phyloP scores from a whole-genome alignment of 2,888 invertebrate species.

The Spicauda simplicius region DNA sequence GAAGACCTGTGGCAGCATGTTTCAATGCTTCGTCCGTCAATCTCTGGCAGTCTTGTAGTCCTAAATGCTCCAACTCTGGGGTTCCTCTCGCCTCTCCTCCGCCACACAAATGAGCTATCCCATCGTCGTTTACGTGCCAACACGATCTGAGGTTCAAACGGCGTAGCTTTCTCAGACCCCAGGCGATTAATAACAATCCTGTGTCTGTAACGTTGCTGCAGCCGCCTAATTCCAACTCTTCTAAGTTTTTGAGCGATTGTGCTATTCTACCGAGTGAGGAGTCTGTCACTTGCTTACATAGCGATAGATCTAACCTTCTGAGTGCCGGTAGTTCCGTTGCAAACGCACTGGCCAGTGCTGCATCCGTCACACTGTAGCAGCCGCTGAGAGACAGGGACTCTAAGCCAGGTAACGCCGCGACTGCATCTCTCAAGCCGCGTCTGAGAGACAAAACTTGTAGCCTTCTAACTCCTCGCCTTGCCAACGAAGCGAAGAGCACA shows the following conservation, averaged over 20 bases:
- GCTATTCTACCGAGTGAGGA: slow-evolving; percentile 93
- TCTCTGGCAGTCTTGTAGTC: slow-evolving; percentile 97
- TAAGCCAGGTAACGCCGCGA: slow-evolving; percentile 93
- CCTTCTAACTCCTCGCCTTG: slow-evolving; percentile 93
- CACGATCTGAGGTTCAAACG: slow-evolving; percentile 95
- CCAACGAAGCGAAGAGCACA: slow-evolving; percentile 93
- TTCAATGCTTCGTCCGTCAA: slow-evolving; percentile 95
- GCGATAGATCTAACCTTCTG: slow-evolving; percentile 92
- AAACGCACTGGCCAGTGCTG: slow-evolving; percentile 93
- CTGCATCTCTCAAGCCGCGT: slow-evolving; percentile 92
- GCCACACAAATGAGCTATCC: slow-evolving; percentile 94
- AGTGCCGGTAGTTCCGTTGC: slow-evolving; percentile 90
- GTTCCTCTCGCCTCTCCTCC: slow-evolving; percentile 91
- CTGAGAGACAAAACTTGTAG: slow-evolving; percentile 95
- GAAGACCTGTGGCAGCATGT: slow-evolving; percentile 92
- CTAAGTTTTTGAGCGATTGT: slow-evolving; percentile 92
- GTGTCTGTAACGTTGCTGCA: slow-evolving; percentile 96
- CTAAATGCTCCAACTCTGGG: slow-evolving; percentile 92
- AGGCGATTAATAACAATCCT: slow-evolving; percentile 93
- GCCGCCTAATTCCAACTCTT: slow-evolving; percentile 95
- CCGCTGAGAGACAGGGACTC: slow-evolving; percentile 96
- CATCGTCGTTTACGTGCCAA: slow-evolving; percentile 96
- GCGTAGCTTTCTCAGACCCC: slow-evolving; percentile 93
- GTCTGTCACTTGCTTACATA: slow-evolving; percentile 98
- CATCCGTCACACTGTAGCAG: slow-evolving; percentile 96